Evolutionary conservation across 2,113 vertebrate genomes (phyloP).

Genomic region (Carassius gibelio): DNA sequence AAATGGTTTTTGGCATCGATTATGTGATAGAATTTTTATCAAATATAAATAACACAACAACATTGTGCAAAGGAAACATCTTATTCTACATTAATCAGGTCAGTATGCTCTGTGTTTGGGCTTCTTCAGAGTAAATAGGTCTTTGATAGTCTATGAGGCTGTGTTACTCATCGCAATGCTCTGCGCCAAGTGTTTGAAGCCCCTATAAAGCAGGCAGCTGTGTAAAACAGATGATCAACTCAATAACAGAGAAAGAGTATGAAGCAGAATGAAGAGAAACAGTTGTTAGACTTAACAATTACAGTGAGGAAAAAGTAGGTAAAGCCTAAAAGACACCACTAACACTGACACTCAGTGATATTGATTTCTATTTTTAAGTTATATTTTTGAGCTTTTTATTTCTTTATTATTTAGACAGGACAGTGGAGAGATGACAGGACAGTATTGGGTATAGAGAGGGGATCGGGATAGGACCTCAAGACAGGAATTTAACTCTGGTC

Average conservation of each 20-base stretch:
- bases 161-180: constrained; percentile 39
- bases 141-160: constrained; percentile 42
- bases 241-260: neutral
- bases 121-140: constrained; percentile 24
- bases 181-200: constrained; percentile 62
- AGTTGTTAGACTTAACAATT: constrained; percentile 1
- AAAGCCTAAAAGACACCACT: neutral
- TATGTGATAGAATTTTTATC: neutral
- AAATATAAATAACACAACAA: neutral
- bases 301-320: neutral
- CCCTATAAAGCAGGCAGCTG: constrained; percentile 31
- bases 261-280: neutral
- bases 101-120: neutral
- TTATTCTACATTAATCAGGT: constrained; percentile 42
- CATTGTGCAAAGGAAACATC: neutral
- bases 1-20: constrained; percentile 3
- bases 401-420: no score
- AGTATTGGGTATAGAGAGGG: no score
- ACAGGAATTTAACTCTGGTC: no score
- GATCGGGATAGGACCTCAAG: no score
- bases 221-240: constrained; percentile 15
- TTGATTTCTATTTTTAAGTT: no score
- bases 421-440: no score
- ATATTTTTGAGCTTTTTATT: no score
- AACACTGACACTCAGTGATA: neutral